Conservation (phyloP, 1,140 invertebrate genomes). For the Chelonus insularis region DNA sequence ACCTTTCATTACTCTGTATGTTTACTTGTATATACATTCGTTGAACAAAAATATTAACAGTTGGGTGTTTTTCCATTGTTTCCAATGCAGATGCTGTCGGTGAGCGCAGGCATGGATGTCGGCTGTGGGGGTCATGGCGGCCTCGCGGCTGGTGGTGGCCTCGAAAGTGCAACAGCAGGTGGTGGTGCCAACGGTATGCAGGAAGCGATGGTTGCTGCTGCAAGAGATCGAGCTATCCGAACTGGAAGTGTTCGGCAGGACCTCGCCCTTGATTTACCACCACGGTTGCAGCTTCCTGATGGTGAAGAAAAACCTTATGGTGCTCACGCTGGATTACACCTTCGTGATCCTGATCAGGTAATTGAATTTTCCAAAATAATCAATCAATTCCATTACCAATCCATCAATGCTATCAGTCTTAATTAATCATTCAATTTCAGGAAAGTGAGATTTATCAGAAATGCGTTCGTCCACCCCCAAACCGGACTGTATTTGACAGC, state of each 20-base stretch:
- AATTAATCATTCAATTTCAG: conserved; percentile 47
- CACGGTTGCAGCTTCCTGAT: conserved; percentile 70
- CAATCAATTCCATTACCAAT: not conserved
- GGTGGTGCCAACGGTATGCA: conserved; percentile 44
- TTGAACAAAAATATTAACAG: not conserved
- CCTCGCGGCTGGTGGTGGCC: conserved; percentile 54
- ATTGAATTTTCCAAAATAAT: conserved; percentile 13
- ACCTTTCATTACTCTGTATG: too few relatives aligned
- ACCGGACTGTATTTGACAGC: conserved; percentile 70
- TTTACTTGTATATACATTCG: not conserved
- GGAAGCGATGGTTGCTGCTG: conserved; percentile 57
- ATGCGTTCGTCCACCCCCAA: conserved; percentile 72
- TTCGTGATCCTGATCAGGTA: conserved; percentile 68
- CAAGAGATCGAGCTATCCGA: conserved; percentile 63
- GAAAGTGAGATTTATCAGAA: conserved; percentile 71
- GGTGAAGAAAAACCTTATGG: conserved; percentile 71
- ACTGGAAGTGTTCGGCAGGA: conserved; percentile 66
- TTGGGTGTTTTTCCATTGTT: too few relatives aligned
- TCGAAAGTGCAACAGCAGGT: conserved; percentile 49
- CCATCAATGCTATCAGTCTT: not conserved
- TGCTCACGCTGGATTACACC: conserved; percentile 65
- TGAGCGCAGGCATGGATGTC: conserved; percentile 61
- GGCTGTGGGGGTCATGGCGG: conserved; percentile 63
- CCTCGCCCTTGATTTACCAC: conserved; percentile 68
- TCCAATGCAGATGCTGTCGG: conserved; percentile 65